Base-by-base conservation (phyloP, 92 coral and sea anemone species). In the Metridium senile region DNA sequence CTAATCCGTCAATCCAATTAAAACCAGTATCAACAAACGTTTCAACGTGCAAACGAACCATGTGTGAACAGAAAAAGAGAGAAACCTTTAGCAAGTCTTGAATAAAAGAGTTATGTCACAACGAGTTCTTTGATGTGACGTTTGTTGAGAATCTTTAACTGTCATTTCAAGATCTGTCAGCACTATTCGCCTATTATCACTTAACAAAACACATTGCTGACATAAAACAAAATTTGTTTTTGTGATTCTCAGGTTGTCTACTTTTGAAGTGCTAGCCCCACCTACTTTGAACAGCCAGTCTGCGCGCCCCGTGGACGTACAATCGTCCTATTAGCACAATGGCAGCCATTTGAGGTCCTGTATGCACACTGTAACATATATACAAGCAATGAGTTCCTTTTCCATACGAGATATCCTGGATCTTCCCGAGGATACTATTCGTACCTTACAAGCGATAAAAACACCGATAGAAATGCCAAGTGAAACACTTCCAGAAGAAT, bases 161-260 rank as follows among this genome's bases (percentile, higher is more conserved):
- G 89, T 84, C 86, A 88, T 89, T 90, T 89, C 66, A 71, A 75
- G 91, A 85, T 89, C 85, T 86, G 97, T 88, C 97, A 82, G 76
- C 76, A 59, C 67, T 85, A 82, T 82, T 88, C 85, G 56, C 74
- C 86, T 83, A 80, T 85, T 85, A 84, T 91, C 86, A 81, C 86
- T 89, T 88, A 82, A 89, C 91, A 92, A 88, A 92, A 89, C 93
- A 88, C 74, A 81, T 70, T 80, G 77, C 46, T 86, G 93, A 92
- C 97, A 91, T 75, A 71, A 77, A 74, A 74, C 82, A 75, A 84
- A 89, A 89, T 79, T 92, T 92, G 91, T 92, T 89, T 79, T 89
- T 83, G 92, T 89, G 86, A 85, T 89, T 68, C 82, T 83, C 75
- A 77, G 93, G 84, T 83, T 92, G 97, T 89, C 93, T 82, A 35